These are phyloP conservation scores for Dascyllus trimaculatus DNA, from an alignment of 2,113 vertebrate genomes.

Conservation along the genomic window DNA sequence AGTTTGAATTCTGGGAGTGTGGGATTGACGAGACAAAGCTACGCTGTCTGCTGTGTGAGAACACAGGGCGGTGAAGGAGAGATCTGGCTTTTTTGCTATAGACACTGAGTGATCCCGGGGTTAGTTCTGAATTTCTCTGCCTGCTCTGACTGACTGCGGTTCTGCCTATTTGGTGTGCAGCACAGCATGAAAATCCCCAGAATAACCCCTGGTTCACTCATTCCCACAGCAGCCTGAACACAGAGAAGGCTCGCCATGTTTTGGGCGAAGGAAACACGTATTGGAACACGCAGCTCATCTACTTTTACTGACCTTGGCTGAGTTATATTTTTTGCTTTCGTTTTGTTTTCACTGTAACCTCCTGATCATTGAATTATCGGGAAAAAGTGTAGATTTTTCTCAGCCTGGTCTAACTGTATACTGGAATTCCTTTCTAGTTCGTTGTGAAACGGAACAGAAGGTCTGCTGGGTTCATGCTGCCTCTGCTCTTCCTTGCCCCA, in stretches of 20 bases:
- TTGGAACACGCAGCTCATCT: conserved; percentile 53
- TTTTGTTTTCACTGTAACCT: conserved; percentile 61
- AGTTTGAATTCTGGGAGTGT: conserved; percentile 71
- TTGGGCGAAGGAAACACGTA: conserved; percentile 48
- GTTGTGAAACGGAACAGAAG: conserved; percentile 50
- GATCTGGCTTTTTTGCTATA: conserved; percentile 41
- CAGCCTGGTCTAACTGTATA: neutral
- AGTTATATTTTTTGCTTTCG: conserved; percentile 40
- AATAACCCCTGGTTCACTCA: conserved; percentile 61
- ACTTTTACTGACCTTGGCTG: conserved; percentile 59
- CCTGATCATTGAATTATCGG: conserved; percentile 54
- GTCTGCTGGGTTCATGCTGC: conserved; percentile 57
- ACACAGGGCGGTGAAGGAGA: conserved; percentile 55
- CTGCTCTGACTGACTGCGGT: conserved; percentile 70
- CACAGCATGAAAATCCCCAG: conserved; percentile 71
- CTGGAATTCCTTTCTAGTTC: conserved; percentile 31
- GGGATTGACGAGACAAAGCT: conserved; percentile 66
- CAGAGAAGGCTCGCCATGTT: conserved; percentile 45
- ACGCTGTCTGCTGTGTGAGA: conserved; percentile 61
- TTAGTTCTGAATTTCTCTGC: conserved; percentile 65
- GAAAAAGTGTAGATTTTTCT: conserved; percentile 13
- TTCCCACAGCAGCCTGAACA: conserved; percentile 67
- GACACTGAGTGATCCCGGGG: conserved; percentile 72
- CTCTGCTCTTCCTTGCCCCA: conserved; percentile 50
- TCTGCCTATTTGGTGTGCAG: conserved; percentile 78